These are phyloP conservation scores for Anseranas semipalmata DNA, from an alignment of 2,113 vertebrate genomes.

Conservation along the genomic window DNA sequence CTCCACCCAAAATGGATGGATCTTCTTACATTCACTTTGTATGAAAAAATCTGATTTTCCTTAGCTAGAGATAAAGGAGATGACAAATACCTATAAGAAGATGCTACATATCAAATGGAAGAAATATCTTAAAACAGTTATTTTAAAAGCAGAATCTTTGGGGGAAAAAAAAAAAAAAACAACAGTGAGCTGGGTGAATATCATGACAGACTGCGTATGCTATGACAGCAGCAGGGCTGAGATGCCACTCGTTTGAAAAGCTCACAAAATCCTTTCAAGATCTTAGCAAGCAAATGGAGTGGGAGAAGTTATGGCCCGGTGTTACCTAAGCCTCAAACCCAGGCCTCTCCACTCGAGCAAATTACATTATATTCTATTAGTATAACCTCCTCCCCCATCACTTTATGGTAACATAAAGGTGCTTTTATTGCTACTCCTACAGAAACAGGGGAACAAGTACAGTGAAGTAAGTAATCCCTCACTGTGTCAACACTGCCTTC, in stretches of 20 bases:
- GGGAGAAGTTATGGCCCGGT: neutral
- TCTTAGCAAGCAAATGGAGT: neutral
- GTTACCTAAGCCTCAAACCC: neutral
- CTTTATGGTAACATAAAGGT: neutral
- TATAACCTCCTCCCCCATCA: neutral
- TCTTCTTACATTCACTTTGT: neutral
- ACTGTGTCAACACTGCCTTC: neutral
- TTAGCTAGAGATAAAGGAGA: neutral
- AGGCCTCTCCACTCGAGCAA: neutral
- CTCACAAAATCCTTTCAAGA: neutral
- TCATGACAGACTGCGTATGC: rapidly evolving
- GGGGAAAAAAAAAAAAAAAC: rapidly evolving
- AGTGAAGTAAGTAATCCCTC: neutral
- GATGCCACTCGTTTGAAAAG: neutral
- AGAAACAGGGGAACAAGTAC: neutral
- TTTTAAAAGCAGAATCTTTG: neutral
- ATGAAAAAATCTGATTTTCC: neutral
- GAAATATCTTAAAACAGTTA: neutral
- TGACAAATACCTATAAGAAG: rapidly evolving
- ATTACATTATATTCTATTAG: neutral
- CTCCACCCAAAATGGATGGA: neutral
- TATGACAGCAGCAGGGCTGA: neutral
- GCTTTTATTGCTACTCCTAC: neutral
- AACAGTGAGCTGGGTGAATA: neutral
- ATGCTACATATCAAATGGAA: neutral